Evolutionary conservation across 2,113 vertebrate genomes (phyloP).

Genomic region (Vicugna pacos): DNA sequence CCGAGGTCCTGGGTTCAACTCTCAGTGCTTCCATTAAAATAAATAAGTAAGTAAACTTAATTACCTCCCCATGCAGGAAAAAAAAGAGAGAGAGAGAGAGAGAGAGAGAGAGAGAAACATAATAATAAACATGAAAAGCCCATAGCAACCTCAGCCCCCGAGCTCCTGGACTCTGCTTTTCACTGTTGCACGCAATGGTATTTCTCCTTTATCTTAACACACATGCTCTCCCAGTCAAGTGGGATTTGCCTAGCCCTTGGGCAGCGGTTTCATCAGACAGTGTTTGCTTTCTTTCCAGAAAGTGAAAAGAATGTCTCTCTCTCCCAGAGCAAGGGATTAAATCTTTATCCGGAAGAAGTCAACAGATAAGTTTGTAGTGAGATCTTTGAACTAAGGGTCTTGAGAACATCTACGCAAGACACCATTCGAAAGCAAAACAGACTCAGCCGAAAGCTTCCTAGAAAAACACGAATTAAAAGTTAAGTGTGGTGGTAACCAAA

Average conservation of each 20-base stretch:
- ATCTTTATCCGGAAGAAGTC: not conserved
- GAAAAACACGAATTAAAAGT: not conserved
- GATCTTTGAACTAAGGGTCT: not conserved
- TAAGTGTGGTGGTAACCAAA: not conserved
- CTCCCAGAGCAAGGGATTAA: not conserved
- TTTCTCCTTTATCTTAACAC: not conserved
- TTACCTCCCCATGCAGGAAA: too few relatives aligned
- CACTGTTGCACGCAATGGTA: not conserved
- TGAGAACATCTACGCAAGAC: not conserved
- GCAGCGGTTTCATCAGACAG: not conserved
- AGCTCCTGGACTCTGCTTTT: not conserved
- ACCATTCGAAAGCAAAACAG: conserved; percentile 39
- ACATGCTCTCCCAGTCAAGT: not conserved
- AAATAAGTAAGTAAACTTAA: too few relatives aligned
- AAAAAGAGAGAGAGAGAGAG: too few relatives aligned
- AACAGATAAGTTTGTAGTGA: not conserved
- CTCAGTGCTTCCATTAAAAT: too few relatives aligned
- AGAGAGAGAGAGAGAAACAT: too few relatives aligned
- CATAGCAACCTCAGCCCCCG: not conserved
- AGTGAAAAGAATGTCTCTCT: not conserved
- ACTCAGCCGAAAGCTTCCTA: not conserved
- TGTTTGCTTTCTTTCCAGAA: not conserved
- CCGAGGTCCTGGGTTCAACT: too few relatives aligned
- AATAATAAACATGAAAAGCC: not conserved
- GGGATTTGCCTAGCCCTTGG: not conserved